A percentile compares a stretch with the other conserved stretches of the same genome.
phyloP scores from a whole-genome alignment of 2,797 vertebrate species.

The Platalea minor region DNA sequence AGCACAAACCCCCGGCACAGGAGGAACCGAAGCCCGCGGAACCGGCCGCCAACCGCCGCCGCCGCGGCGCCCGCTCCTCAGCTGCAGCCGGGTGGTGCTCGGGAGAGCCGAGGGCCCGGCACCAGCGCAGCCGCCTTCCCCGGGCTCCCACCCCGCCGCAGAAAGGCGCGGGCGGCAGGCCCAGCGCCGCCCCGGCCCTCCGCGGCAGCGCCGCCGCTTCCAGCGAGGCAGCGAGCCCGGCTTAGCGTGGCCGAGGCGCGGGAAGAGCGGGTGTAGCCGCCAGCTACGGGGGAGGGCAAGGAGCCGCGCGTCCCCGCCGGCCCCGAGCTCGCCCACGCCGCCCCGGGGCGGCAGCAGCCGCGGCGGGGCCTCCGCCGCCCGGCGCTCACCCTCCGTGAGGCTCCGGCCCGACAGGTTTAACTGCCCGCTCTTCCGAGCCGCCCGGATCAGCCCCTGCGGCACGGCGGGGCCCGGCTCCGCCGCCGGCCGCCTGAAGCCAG shows the following conservation, averaged over 20 bases:
- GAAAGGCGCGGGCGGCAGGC: background rate
- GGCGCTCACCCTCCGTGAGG: slow-evolving; percentile 81
- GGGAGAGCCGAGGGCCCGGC: background rate
- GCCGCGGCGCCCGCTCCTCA: no score
- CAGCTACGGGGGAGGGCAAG: background rate
- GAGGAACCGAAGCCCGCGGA: background rate
- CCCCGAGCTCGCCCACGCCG: background rate
- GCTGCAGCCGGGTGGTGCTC: background rate
- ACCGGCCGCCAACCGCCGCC: background rate
- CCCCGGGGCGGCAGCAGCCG: background rate
- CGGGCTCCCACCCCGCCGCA: background rate
- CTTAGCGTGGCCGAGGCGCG: background rate
- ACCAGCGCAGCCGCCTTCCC: background rate
- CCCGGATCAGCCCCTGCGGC: slow-evolving; percentile 71
- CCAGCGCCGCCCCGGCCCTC: background rate
- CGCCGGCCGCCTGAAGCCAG: slow-evolving; percentile 75
- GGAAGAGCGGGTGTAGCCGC: no score
- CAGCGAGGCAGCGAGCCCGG: background rate
- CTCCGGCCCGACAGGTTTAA: slow-evolving; percentile 85
- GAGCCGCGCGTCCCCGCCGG: background rate
- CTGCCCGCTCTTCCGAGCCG: slow-evolving; percentile 87
- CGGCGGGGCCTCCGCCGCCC: background rate
- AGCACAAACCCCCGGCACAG: no score
- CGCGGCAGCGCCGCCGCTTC: background rate
- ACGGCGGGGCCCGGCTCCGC: slow-evolving; percentile 64